Evolutionary conservation across 2,888 invertebrate genomes (phyloP).

Genomic region (Eilema caniola): DNA sequence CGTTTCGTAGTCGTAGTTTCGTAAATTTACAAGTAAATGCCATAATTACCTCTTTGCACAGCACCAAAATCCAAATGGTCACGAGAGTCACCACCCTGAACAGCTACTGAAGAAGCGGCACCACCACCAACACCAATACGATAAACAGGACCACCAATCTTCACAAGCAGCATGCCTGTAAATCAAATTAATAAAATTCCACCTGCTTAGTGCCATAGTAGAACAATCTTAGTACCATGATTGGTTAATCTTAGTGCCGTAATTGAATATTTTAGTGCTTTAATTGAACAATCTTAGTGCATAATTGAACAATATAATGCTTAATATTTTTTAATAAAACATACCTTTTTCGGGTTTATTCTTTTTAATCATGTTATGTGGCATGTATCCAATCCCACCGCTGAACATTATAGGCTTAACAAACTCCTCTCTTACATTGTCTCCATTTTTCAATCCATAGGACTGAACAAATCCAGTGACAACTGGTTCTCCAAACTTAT

Average conservation of each 20-base stretch:
- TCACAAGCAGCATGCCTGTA: slow-evolving; percentile 95
- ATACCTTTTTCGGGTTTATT: slow-evolving; percentile 90
- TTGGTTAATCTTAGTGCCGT: background rate
- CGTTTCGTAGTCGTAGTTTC: too few relatives aligned
- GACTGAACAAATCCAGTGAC: slow-evolving; percentile 94
- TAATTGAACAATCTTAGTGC: background rate
- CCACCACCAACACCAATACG: slow-evolving; percentile 99
- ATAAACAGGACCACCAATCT: slow-evolving; percentile 99
- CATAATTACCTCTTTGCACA: slow-evolving; percentile 92
- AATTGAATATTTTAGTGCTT: background rate
- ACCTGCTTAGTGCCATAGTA: background rate
- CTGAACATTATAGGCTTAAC: slow-evolving; percentile 99
- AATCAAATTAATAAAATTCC: background rate
- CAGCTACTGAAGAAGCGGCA: slow-evolving; percentile 98
- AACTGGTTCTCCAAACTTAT: slow-evolving; percentile 99
- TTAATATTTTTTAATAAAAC: background rate
- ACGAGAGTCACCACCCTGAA: slow-evolving; percentile 92
- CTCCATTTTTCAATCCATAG: slow-evolving; percentile 91
- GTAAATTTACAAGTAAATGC: slow-evolving; percentile 1
- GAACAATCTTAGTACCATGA: background rate
- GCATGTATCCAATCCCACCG: slow-evolving; percentile 97
- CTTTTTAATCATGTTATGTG: slow-evolving; percentile 93
- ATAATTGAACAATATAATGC: background rate
- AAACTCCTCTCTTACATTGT: slow-evolving; percentile 93
- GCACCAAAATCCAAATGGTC: slow-evolving; percentile 97